Evolutionary conservation across 2,888 invertebrate species (phyloP).

Genomic region (Dione juno): DNA sequence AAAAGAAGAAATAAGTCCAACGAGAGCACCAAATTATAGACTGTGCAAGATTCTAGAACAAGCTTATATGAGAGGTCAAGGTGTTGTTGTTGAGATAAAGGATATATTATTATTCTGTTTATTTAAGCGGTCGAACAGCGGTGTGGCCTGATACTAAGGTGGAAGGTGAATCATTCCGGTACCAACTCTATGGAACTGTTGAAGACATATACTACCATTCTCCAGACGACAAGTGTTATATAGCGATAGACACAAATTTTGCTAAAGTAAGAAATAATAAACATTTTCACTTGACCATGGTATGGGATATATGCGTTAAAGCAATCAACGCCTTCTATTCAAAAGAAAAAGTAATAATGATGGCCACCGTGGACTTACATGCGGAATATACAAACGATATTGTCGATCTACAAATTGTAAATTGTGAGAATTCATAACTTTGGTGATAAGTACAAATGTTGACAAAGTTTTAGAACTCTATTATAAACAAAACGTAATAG

Average conservation of each 20-base stretch:
- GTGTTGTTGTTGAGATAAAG: neutral
- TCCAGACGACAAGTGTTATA: neutral
- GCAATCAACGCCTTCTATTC: constrained; percentile 5
- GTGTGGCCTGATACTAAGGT: neutral
- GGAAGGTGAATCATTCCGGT: neutral
- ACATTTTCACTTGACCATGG: neutral
- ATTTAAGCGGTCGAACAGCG: neutral
- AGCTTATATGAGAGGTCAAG: neutral
- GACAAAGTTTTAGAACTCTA: no score
- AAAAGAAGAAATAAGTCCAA: neutral
- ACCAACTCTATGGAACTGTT: constrained; percentile 1
- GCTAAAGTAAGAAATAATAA: neutral
- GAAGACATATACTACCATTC: constrained; percentile 3
- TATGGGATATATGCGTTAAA: neutral
- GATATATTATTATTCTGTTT: neutral
- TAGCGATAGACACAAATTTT: constrained; percentile 7
- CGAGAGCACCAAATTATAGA: neutral
- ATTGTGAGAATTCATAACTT: neutral
- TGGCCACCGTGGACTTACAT: neutral
- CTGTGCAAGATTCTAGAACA: neutral
- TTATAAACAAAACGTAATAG: no score
- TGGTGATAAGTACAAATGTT: no score
- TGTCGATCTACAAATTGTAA: neutral
- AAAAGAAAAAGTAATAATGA: neutral
- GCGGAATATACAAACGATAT: constrained; percentile 1